Percentiles rank a stretch among this genome's conserved stretches.
Evolutionary conservation across 1,140 invertebrate species (phyloP).

Genomic region (Paraescarpia echinospica): DNA sequence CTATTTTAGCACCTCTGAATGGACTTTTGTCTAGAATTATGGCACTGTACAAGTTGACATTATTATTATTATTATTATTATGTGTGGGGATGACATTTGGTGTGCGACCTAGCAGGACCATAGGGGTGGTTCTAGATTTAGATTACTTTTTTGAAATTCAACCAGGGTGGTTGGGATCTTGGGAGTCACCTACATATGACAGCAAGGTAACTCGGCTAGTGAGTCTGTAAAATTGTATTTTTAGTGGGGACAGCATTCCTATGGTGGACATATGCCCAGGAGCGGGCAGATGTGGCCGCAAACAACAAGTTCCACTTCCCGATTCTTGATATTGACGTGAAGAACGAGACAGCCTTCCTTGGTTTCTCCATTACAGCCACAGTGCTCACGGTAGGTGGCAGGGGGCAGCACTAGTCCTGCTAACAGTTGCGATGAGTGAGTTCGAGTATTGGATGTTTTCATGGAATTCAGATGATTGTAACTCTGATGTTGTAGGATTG

Average conservation of each 20-base stretch:
- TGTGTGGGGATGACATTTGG: too few species aligned
- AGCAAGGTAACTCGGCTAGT: too few species aligned
- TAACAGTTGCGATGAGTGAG: not conserved
- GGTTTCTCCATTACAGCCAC: slow-evolving; percentile 84
- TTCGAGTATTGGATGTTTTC: not conserved
- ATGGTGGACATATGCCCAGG: slow-evolving; percentile 86
- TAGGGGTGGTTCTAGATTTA: too few species aligned
- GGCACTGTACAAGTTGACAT: too few species aligned
- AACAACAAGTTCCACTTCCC: slow-evolving; percentile 63
- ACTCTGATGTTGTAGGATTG: not conserved
- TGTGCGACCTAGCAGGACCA: too few species aligned
- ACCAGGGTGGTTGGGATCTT: too few species aligned
- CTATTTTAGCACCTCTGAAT: too few species aligned
- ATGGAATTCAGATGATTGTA: not conserved
- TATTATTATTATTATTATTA: too few species aligned
- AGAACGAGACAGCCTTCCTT: slow-evolving; percentile 84
- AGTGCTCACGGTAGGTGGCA: slow-evolving; percentile 73
- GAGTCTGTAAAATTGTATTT: too few species aligned
- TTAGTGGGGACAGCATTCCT: slow-evolving; percentile 73
- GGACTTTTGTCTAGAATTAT: too few species aligned
- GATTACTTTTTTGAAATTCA: too few species aligned
- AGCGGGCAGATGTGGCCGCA: slow-evolving; percentile 71
- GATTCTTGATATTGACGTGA: slow-evolving; percentile 71
- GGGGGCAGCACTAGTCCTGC: not conserved
- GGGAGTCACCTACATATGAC: too few species aligned